Base-by-base conservation (phyloP, 1,140 invertebrate genomes). In the Leptinotarsa undecemlineata region DNA sequence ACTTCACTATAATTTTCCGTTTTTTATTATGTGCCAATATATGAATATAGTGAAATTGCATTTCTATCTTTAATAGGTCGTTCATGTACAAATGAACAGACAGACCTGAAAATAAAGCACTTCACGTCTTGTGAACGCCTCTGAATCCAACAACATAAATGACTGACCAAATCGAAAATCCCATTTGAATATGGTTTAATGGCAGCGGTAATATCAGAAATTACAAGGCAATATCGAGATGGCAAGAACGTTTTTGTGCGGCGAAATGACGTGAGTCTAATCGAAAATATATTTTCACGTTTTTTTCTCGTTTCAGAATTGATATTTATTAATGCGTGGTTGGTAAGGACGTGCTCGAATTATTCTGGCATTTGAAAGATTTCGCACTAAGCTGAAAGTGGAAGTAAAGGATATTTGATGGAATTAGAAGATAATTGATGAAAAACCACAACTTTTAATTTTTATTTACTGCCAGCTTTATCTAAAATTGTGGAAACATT, bases 251-350 rank as follows among this genome's bases (percentile, higher is more conserved):
- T 15, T 19, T 57, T 17, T 19, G 33, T 42, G 51, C 15, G n/a
- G 51, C 51, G 17, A 57, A 57, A 57, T 57, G 15, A 57, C 51
- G n/a, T 57, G 51, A 57, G 51, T 57, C n/a, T 57, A 57, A 57
- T 57, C 51, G 51, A 57, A 5, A 57, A 57, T 57, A 17, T 57
- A n/a, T 57, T 57, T 57, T 57, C n/a, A 15, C 51, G 51, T 57
- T 57, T 57, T 57, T 57, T 15, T 57, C 17, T 57, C 14, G 51
- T 57, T 57, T 57, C 14, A 19, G 4, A 57, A 57, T 57, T 19
- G 13, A 57, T 13, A 57, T n/a, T 57, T 15, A 19, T n/a, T 15
- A 19, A 17, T 1, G 51, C 51, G n/a, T 19, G 51, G 51, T 17
- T 17, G 51, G 51, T 15, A 0, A 5, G 51, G 51, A 57, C 51